phyloP scores from a whole-genome alignment of 2,888 invertebrate species.

The Nematopogon swammerdamellus region DNA sequence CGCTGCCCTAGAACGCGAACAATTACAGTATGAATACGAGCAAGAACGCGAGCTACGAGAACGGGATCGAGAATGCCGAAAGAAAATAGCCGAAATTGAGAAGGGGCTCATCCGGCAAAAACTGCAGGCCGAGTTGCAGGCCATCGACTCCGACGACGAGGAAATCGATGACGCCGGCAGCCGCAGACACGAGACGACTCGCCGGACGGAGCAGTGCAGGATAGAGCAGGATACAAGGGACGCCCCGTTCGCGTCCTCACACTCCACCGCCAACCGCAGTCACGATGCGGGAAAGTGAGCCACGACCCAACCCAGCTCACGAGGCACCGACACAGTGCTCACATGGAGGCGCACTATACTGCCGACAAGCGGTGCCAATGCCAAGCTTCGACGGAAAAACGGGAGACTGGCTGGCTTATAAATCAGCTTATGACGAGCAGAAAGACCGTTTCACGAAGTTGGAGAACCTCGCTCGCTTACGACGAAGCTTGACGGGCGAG shows the following conservation, averaged over 20 bases:
- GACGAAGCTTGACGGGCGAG: not conserved
- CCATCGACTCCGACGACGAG: not conserved
- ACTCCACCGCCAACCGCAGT: constrained; percentile 3
- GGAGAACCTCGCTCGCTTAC: constrained; percentile 1
- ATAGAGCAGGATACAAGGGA: not conserved
- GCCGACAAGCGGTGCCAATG: not conserved
- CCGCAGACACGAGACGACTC: not conserved
- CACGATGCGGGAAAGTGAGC: not conserved
- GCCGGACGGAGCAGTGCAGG: not conserved
- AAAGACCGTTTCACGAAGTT: not conserved
- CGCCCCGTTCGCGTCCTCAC: constrained; percentile 1
- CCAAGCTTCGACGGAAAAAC: not conserved
- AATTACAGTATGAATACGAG: no score
- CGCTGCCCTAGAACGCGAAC: not conserved
- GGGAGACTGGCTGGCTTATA: not conserved
- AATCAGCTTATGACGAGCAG: not conserved
- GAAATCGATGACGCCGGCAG: not conserved
- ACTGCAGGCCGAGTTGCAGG: not conserved
- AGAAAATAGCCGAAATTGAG: not conserved
- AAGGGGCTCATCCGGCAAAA: not conserved
- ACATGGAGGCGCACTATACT: not conserved
- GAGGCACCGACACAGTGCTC: not conserved
- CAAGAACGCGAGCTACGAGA: no score
- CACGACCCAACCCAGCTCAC: not conserved
- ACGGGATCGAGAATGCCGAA: no score